A percentile compares a stretch with the other conserved stretches of the same genome.
Evolutionary conservation across 92 coral and sea anemone species (phyloP).

Genomic region (Meandrina meandrites): DNA sequence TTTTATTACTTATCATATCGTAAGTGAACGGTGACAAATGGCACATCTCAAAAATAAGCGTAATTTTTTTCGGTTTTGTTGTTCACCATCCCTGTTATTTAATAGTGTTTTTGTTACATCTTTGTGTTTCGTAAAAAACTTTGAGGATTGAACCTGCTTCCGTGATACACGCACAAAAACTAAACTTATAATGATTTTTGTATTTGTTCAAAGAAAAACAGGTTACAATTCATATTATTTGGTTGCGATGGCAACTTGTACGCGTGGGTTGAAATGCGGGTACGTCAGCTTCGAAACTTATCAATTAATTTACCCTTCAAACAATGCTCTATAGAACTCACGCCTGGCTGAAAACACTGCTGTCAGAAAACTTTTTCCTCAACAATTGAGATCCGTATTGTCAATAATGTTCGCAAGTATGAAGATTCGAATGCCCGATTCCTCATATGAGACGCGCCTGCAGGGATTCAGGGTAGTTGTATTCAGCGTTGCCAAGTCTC

Average conservation of each 20-base stretch:
- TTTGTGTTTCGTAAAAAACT: not conserved
- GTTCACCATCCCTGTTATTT: not conserved
- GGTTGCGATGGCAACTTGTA: constrained; percentile 1
- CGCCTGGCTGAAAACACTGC: not conserved
- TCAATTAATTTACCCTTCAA: not conserved
- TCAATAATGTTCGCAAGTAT: too few relatives aligned
- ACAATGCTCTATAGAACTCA: not conserved
- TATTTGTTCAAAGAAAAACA: not conserved
- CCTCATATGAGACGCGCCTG: too few relatives aligned
- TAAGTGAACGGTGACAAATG: not conserved
- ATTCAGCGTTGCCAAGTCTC: too few relatives aligned
- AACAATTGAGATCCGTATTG: too few relatives aligned
- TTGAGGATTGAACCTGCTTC: not conserved
- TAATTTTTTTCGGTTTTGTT: not conserved
- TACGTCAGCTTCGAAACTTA: not conserved
- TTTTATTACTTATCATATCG: too few relatives aligned
- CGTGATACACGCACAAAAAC: not conserved
- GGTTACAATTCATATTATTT: not conserved
- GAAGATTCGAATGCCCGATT: too few relatives aligned
- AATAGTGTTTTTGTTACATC: not conserved
- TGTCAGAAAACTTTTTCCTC: too few relatives aligned
- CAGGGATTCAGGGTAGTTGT: too few relatives aligned
- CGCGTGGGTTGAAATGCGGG: not conserved
- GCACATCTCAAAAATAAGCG: not conserved
- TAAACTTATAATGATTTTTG: not conserved